Conservation (phyloP, 2,888 invertebrate genomes). For the Tinea trinotella region DNA sequence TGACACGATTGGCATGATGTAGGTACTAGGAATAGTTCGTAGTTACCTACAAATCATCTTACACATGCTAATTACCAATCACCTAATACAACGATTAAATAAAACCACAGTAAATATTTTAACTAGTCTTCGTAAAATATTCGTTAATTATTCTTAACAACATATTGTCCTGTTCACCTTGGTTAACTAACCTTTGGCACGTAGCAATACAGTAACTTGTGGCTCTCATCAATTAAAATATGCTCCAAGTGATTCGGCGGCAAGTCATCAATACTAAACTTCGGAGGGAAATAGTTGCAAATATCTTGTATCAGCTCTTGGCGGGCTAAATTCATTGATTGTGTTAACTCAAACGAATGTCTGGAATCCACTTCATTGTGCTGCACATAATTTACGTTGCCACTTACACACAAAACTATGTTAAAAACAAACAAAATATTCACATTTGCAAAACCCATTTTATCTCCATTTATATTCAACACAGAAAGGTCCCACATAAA, state of each 20-base stretch:
- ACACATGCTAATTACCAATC: no score
- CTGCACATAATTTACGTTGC: slow-evolving; percentile 40
- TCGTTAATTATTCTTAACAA: slow-evolving; percentile 1
- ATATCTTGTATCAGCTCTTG: slow-evolving; percentile 75
- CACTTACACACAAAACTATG: slow-evolving; percentile 37
- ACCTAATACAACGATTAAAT: background rate
- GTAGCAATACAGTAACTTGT: slow-evolving; percentile 91
- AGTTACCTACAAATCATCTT: no score
- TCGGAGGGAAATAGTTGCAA: slow-evolving; percentile 68
- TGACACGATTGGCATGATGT: no score
- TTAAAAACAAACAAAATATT: slow-evolving; percentile 36
- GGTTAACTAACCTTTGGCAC: slow-evolving; percentile 86
- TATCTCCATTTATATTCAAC: slow-evolving; percentile 25
- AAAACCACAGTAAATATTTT: no score
- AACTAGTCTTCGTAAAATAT: background rate
- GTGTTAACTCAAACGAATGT: slow-evolving; percentile 60
- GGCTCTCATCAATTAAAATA: slow-evolving; percentile 86
- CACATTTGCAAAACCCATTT: slow-evolving; percentile 39
- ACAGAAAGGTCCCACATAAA: background rate
- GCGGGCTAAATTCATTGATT: slow-evolving; percentile 74
- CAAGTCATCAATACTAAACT: slow-evolving; percentile 53
- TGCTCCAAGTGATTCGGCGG: slow-evolving; percentile 78
- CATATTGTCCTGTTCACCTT: slow-evolving; percentile 13
- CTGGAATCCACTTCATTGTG: background rate
- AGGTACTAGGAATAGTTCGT: no score